Percentiles rank a stretch among this genome's conserved stretches.
These are phyloP conservation scores for Hippocampus abdominalis DNA, from an alignment of 2,113 vertebrate species.

Conservation along the genomic window DNA sequence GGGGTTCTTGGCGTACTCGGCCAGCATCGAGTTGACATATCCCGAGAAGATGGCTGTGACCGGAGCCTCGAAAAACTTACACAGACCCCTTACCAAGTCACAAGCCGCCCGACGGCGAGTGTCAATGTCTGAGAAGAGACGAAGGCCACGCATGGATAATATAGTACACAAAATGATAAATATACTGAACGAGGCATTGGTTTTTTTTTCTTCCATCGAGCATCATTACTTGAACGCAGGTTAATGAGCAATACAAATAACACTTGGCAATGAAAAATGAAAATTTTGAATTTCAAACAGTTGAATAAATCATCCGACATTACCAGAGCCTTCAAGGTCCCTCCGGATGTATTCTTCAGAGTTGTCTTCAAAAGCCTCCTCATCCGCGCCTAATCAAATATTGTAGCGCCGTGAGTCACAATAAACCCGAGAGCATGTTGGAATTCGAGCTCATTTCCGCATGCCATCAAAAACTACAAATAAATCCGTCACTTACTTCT, in stretches of 20 bases:
- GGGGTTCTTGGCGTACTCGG: constrained; percentile 92
- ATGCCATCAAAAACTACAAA: not conserved
- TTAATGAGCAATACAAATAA: not conserved
- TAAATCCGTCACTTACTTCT: constrained; percentile 79
- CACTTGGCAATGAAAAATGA: not conserved
- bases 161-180: not conserved
- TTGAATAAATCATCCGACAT: not conserved
- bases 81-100: constrained; percentile 92
- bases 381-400: constrained; percentile 85
- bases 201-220: not conserved
- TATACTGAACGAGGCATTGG: not conserved
- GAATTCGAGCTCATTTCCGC: constrained; percentile 3
- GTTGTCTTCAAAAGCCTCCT: constrained; percentile 99
- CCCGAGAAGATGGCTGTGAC: constrained; percentile 98
- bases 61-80: constrained; percentile 94
- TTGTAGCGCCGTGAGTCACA: constrained; percentile 16
- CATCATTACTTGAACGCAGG: not conserved
- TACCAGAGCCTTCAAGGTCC: constrained; percentile 98
- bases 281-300: not conserved
- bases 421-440: not conserved
- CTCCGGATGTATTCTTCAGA: constrained; percentile 97
- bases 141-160: not conserved
- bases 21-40: constrained; percentile 95
- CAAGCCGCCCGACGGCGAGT: constrained; percentile 95
- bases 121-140: constrained; percentile 83